Conservation (phyloP, 2,888 invertebrate genomes). For the Nycteola revayana region DNA sequence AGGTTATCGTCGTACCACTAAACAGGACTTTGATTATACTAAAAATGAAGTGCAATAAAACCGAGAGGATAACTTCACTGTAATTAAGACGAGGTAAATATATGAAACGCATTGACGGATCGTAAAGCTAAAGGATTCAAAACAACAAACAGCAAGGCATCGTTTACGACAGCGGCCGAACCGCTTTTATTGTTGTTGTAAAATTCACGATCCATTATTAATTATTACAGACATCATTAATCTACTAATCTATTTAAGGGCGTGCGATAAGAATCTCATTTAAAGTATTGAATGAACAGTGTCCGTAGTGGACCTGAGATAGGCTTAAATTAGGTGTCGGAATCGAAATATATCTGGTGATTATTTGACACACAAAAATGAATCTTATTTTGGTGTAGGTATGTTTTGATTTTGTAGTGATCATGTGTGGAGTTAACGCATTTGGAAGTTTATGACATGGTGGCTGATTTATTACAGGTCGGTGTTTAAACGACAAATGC, state of each 20-base stretch:
- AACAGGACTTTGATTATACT: slow-evolving; percentile 53
- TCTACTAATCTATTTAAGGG: slow-evolving; percentile 82
- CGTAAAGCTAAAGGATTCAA: slow-evolving; percentile 75
- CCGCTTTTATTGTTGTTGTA: slow-evolving; percentile 80
- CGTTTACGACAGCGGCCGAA: slow-evolving; percentile 72
- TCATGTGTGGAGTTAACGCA: slow-evolving; percentile 26
- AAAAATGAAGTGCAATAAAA: slow-evolving; percentile 69
- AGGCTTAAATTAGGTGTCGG: slow-evolving; percentile 69
- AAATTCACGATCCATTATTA: slow-evolving; percentile 82
- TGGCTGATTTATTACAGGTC: slow-evolving; percentile 81
- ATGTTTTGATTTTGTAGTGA: slow-evolving; percentile 15
- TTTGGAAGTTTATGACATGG: slow-evolving; percentile 30
- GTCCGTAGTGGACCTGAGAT: slow-evolving; percentile 79
- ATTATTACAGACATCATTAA: slow-evolving; percentile 82
- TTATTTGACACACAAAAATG: slow-evolving; percentile 14
- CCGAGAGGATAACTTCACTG: slow-evolving; percentile 59
- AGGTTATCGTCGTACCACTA: slow-evolving; percentile 39
- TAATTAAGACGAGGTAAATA: slow-evolving; percentile 79
- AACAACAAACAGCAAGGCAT: slow-evolving; percentile 76
- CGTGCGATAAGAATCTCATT: slow-evolving; percentile 81
- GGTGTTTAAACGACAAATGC: slow-evolving; percentile 82
- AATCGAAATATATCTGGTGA: slow-evolving; percentile 25
- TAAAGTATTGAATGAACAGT: slow-evolving; percentile 82
- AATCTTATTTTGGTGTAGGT: slow-evolving; percentile 18
- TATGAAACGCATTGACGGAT: slow-evolving; percentile 76